These are phyloP conservation scores for Megaustenia siamemsis DNA, from an alignment of 2,888 invertebrate species.

Conservation along the genomic window DNA sequence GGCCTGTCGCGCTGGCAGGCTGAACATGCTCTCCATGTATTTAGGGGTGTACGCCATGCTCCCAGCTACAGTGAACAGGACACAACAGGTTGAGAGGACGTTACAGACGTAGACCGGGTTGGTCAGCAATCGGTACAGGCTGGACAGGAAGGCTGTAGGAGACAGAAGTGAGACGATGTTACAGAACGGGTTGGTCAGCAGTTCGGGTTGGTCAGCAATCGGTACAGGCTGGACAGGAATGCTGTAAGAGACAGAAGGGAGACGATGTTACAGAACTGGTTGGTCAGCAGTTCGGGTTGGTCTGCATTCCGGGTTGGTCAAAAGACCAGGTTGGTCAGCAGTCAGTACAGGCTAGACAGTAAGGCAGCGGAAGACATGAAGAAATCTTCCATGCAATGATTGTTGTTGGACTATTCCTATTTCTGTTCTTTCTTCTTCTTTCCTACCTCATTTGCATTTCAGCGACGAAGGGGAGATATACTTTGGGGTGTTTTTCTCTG, in stretches of 20 bases:
- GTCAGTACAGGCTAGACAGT: constrained; percentile 57
- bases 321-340: no score
- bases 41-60: constrained; percentile 50
- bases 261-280: constrained; percentile 48
- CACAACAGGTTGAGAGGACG: constrained; percentile 42
- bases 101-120: constrained; percentile 60
- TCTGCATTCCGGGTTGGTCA: no score
- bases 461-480: no score
- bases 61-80: constrained; percentile 60
- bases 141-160: constrained; percentile 63
- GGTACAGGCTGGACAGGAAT: constrained; percentile 58
- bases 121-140: constrained; percentile 57
- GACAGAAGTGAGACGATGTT: constrained; percentile 49
- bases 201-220: constrained; percentile 59
- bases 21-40: constrained; percentile 40
- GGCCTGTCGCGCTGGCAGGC: constrained; percentile 27
- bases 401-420: no score
- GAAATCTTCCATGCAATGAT: constrained; percentile 49
- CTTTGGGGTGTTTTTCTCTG: no score
- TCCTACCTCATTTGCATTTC: no score
- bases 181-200: no score
- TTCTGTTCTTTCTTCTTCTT: no score
- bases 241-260: no score
- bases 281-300: constrained; percentile 61
- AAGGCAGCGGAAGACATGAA: no score